Evolutionary conservation across 2,888 invertebrate genomes (phyloP).

Genomic region (Sarcophaga rosellei): DNA sequence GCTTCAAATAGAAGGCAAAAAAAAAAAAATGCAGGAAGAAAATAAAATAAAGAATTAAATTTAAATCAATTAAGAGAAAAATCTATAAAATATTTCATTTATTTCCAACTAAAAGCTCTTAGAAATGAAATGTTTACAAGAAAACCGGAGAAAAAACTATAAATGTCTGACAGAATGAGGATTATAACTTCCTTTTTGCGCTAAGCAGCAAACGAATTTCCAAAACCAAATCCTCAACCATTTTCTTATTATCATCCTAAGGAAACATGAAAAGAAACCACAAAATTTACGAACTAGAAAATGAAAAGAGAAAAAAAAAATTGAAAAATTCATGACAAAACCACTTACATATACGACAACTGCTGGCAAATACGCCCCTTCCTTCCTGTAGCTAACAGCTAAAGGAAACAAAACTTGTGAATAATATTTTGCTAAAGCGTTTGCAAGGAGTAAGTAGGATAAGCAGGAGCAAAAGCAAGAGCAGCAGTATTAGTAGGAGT

Average conservation of each 20-base stretch:
- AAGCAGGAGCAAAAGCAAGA: background rate
- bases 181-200: constrained; percentile 39
- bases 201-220: background rate
- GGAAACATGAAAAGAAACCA: constrained; percentile 45
- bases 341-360: background rate
- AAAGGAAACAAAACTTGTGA: constrained; percentile 15
- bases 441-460: too few relatives aligned
- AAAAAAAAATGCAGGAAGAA: background rate
- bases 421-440: constrained; percentile 16
- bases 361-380: constrained; percentile 47
- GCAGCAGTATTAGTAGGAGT: background rate
- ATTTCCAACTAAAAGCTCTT: constrained; percentile 4
- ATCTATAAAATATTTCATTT: constrained; percentile 41
- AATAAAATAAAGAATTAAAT: constrained; percentile 56
- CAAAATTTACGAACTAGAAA: constrained; percentile 57
- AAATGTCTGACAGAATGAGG: constrained; percentile 14
- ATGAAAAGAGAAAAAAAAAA: constrained; percentile 35
- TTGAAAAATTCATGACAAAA: background rate
- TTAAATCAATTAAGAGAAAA: constrained; percentile 64
- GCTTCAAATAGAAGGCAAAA: constrained; percentile 30
- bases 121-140: background rate
- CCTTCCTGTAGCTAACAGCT: constrained; percentile 43
- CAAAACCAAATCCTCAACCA: constrained; percentile 1
- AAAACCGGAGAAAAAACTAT: background rate
- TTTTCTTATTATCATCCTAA: background rate